Evolutionary conservation across 2,113 vertebrate species (phyloP), one percentile per base, ranked within the genome.

Genomic region (Gobius niger): DNA sequence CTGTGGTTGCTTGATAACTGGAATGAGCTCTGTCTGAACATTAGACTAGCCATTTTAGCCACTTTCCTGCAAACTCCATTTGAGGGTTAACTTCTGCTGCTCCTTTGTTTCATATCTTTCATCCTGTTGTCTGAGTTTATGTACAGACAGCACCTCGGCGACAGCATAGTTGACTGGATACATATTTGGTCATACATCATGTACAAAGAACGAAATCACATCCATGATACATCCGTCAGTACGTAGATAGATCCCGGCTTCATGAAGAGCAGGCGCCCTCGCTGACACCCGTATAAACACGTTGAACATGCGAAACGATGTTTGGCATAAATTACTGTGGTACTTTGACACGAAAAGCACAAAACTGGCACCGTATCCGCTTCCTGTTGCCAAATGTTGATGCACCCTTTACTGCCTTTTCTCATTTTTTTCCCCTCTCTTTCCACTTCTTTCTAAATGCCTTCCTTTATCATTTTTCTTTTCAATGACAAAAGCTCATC

Each of bases 401-500:
- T 9, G 9, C 15, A 15, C 41, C 8, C 40, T 9, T 5, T 42
- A 9, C 7, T 41, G 13, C 4, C 13, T 9, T 60, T 4, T 15
- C 7, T 4, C 7, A n/a, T n/a, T 60, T 42, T n/a, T 2, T 19
- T 18, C 52, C 6, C 18, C 12, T 10, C 10, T 24, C 24, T 54
- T 60, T 44, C 12, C 47, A 44, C 68, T 76, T 53, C 61, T 73
- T 81, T 47, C n/a, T 63, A 70, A 74, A 74, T 10, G 47, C 60
- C 56, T 68, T 72, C 53, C 47, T 51, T 52, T 75, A 73, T 77
- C 74, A 65, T 68, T 10, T 68, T n/a, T 71, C 76, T 76, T 3
- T 24, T 34, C 63, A 67, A 78, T 76, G 73, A 70, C 47, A 85
- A 82, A 78, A 70, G 44, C 64, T 82, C 56, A 77, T 67, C 72